phyloP scores from a whole-genome alignment of 1,140 invertebrate genomes.

The Aphelinus certus region DNA sequence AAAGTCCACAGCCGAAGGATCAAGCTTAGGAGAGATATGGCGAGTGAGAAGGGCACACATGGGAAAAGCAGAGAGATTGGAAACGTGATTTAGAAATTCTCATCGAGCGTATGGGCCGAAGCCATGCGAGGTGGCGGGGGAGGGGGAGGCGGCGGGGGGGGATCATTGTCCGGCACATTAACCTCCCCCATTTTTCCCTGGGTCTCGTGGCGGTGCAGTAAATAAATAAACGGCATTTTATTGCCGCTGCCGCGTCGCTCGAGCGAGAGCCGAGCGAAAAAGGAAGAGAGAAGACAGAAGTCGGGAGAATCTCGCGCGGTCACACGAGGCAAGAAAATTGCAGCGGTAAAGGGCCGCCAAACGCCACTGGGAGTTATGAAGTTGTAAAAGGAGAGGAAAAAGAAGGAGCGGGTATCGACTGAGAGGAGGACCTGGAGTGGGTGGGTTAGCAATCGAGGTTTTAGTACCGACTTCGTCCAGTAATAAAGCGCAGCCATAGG shows the following conservation, averaged over 20 bases:
- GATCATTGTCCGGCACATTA: conserved; percentile 31
- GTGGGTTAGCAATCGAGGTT: conserved; percentile 35
- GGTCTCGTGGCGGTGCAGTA: conserved; percentile 6
- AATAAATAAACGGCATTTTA: conserved; percentile 37
- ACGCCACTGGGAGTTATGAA: conserved; percentile 35
- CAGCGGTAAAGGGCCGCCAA: conserved; percentile 5
- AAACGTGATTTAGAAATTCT: conserved; percentile 17
- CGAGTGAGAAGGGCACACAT: not conserved
- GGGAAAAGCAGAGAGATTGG: conserved; percentile 9
- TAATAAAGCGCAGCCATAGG: conserved; percentile 34
- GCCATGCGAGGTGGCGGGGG: not conserved
- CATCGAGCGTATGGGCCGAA: too few relatives aligned
- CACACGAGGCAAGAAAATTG: conserved; percentile 33
- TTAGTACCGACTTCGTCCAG: conserved; percentile 39
- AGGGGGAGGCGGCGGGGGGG: not conserved
- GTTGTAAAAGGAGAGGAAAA: conserved; percentile 34
- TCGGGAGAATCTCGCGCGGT: conserved; percentile 15
- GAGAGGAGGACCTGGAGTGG: not conserved
- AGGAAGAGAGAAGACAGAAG: not conserved
- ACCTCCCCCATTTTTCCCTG: conserved; percentile 11
- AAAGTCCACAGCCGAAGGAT: too few relatives aligned
- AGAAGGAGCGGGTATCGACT: not conserved
- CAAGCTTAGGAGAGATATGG: not conserved
- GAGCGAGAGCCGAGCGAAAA: not conserved
- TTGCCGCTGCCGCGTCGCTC: not conserved